These are phyloP conservation scores for Zingel zingel DNA, from an alignment of 2,113 vertebrate genomes.

Conservation along the genomic window DNA sequence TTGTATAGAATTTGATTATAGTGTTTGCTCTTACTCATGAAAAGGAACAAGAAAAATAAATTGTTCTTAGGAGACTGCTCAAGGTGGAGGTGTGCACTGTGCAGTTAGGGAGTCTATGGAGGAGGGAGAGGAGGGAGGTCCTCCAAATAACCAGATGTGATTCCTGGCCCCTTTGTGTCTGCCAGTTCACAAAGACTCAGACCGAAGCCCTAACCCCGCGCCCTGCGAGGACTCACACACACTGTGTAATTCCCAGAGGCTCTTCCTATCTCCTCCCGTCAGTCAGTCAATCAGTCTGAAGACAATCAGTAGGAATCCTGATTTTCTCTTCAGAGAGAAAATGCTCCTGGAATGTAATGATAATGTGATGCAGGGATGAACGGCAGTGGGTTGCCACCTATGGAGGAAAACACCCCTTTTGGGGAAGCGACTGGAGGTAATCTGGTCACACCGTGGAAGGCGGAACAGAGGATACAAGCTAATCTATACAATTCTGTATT, in stretches of 20 bases:
- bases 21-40: conserved; percentile 15
- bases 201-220: conserved; percentile 51
- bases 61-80: not conserved
- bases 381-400: conserved; percentile 56
- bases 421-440: conserved; percentile 65
- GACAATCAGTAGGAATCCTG: conserved; percentile 61
- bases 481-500: conserved; percentile 69
- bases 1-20: conserved; percentile 38
- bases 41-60: conserved; percentile 6
- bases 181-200: conserved; percentile 73
- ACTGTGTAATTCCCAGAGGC: conserved; percentile 57
- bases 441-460: conserved; percentile 73
- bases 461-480: conserved; percentile 70
- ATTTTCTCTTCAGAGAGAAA: conserved; percentile 56
- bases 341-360: conserved; percentile 65
- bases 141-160: conserved; percentile 72
- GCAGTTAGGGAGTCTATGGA: not conserved
- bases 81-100: conserved; percentile 42
- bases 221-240: conserved; percentile 39
- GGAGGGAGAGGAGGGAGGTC: not conserved
- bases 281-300: conserved; percentile 71
- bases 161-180: conserved; percentile 71
- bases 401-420: conserved; percentile 28
- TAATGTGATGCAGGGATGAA: conserved; percentile 63
- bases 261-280: conserved; percentile 66